Percentiles rank a stretch among this genome's conserved stretches.
phyloP scores from a whole-genome alignment of 64 coral and sea anemone genomes.

The Catalaphyllia jardinei region DNA sequence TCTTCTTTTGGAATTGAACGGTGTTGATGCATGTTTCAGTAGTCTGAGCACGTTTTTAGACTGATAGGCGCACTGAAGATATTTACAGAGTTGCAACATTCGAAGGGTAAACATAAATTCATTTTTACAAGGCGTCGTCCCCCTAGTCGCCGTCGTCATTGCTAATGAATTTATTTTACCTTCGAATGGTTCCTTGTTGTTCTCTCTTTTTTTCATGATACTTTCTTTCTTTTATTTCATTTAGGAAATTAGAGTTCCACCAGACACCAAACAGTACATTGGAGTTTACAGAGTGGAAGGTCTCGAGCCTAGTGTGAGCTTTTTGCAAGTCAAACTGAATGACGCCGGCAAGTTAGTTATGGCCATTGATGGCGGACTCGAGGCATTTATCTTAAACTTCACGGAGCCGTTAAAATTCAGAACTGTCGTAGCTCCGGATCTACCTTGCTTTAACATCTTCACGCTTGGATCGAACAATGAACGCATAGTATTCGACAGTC shows the following conservation, averaged over 20 bases:
- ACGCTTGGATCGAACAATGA: constrained; percentile 55
- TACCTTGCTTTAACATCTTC: constrained; percentile 18
- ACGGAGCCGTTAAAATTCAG: constrained; percentile 66
- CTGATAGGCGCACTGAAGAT: too few species aligned
- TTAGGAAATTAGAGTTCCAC: constrained; percentile 25
- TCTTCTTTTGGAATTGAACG: too few species aligned
- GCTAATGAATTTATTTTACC: too few species aligned
- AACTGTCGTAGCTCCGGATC: not conserved
- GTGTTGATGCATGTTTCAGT: too few species aligned
- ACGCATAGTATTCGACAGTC: constrained; percentile 55
- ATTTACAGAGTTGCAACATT: too few species aligned
- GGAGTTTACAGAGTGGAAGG: constrained; percentile 49
- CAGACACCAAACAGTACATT: constrained; percentile 43
- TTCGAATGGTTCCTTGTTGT: too few species aligned
- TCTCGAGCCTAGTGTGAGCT: not conserved
- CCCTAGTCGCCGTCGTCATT: too few species aligned
- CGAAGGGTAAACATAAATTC: too few species aligned
- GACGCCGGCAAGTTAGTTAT: constrained; percentile 15
- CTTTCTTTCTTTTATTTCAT: constrained; percentile 6
- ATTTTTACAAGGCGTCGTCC: too few species aligned
- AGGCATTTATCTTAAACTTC: constrained; percentile 53
- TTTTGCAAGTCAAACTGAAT: constrained; percentile 23
- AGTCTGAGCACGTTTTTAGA: too few species aligned
- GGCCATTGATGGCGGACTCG: not conserved
- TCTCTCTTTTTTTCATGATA: too few species aligned